Percentiles rank a stretch among this genome's conserved stretches.
Evolutionary conservation across 2,888 invertebrate genomes (phyloP).

Genomic region (Napeogenes sylphis): DNA sequence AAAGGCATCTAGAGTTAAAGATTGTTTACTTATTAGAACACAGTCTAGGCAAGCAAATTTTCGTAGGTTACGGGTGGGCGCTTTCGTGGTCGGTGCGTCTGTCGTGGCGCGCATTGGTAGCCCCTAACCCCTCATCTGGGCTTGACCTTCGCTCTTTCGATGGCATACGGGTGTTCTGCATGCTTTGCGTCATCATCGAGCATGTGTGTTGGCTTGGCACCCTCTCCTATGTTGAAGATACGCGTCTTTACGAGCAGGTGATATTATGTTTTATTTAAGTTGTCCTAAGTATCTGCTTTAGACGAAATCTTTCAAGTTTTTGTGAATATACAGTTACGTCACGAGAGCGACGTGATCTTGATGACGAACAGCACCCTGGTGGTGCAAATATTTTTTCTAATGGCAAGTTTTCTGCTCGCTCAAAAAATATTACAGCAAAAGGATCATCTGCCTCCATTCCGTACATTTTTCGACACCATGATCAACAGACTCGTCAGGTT

Average conservation of each 20-base stretch:
- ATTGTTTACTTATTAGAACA: too few relatives aligned
- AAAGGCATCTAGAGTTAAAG: too few relatives aligned
- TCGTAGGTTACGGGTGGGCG: slow-evolving; percentile 44
- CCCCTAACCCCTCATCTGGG: slow-evolving; percentile 33
- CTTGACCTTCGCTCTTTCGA: slow-evolving; percentile 58
- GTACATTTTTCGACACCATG: slow-evolving; percentile 59
- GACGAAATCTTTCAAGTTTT: not conserved
- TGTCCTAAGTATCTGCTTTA: not conserved
- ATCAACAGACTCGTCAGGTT: slow-evolving; percentile 64
- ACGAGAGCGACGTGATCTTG: slow-evolving; percentile 53
- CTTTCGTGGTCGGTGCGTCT: slow-evolving; percentile 58
- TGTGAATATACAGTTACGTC: slow-evolving; percentile 45
- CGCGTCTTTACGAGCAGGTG: slow-evolving; percentile 56
- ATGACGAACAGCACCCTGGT: slow-evolving; percentile 69
- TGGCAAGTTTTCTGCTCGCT: slow-evolving; percentile 68
- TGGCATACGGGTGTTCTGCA: slow-evolving; percentile 64
- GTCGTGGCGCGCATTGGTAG: slow-evolving; percentile 42
- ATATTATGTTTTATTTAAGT: slow-evolving; percentile 2
- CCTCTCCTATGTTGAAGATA: slow-evolving; percentile 55
- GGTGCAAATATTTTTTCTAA: slow-evolving; percentile 70
- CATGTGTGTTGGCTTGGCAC: slow-evolving; percentile 69
- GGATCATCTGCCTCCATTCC: slow-evolving; percentile 37
- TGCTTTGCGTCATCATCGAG: slow-evolving; percentile 67
- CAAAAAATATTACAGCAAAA: slow-evolving; percentile 60
- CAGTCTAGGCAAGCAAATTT: not conserved